Evolutionary conservation across 2,113 vertebrate species (phyloP), one percentile per base, ranked within the genome.

Genomic region (Larimichthys polyactis): DNA sequence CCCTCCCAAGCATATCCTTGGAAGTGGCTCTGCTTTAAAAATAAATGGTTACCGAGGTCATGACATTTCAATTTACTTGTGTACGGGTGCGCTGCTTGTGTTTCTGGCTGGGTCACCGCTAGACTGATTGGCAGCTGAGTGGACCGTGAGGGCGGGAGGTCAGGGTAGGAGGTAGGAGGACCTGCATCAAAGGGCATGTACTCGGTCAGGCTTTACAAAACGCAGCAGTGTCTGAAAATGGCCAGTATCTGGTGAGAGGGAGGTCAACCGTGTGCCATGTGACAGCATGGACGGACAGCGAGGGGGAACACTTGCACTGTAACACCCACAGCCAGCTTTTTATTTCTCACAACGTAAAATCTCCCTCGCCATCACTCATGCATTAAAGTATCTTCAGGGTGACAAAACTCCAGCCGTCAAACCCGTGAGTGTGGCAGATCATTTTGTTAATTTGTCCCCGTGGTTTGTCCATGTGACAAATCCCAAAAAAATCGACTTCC

Each of bases 61-160:
- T 43, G 19, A 12, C 52, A 54, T 74, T 60, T 65, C 27, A 40
- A 46, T 60, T 22, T 15, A 22, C 36, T 22, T 24, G 65, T 51
- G 67, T 14, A 46, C 44, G 60, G 46, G 57, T 4, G 63, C 52
- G 59, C 19, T 27, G 49, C 48, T 11, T 0, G 58, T 48, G 49
- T 78, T 72, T 78, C 48, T 19, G 52, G 48, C 58, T 68, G 15
- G 11, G 48, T 40, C 27, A 9, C 51, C 36, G 79, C 44, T 71
- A 64, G 73, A 74, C 71, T 89, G 84, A 84, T 79, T 90, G 88
- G 82, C 84, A 84, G 83, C 64, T 17, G 70, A 72, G 75, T 68
- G 71, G 63, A 57, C 54, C 29, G 29, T 2, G 58, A 72, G 75
- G 78, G 32, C 83, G 64, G 36, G 48, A 84, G 79, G 87, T 88